phyloP scores from a whole-genome alignment of 2,797 vertebrate genomes.

The Sitta carolinensis region DNA sequence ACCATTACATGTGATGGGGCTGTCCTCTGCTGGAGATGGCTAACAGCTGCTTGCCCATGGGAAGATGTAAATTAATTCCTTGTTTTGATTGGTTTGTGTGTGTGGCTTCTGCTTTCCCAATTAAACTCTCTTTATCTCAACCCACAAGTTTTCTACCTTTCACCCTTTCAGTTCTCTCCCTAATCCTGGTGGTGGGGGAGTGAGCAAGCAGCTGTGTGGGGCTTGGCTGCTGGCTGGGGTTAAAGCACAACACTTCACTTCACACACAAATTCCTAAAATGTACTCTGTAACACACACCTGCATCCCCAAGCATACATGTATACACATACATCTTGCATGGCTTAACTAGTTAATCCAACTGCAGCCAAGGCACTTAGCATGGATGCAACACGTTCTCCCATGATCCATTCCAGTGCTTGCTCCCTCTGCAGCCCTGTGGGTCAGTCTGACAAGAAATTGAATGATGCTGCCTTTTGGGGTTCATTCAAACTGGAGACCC shows the following conservation, averaged over 20 bases:
- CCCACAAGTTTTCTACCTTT: accelerated
- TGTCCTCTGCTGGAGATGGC: not conserved
- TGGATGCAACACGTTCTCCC: not conserved
- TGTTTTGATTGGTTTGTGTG: not conserved
- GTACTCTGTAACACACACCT: not conserved
- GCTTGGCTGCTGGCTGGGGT: not conserved
- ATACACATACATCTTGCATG: not conserved
- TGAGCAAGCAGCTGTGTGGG: accelerated
- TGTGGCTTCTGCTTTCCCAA: not conserved
- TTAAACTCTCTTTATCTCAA: not conserved
- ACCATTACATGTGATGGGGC: accelerated
- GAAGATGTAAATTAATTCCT: not conserved
- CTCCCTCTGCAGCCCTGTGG: not conserved
- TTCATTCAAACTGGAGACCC: not conserved
- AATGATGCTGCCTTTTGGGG: not conserved
- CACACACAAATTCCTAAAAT: not conserved
- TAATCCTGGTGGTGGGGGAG: too few species aligned
- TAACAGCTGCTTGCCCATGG: not conserved
- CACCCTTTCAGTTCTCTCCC: not conserved
- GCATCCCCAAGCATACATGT: not conserved
- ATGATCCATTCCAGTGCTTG: accelerated
- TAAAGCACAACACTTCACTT: accelerated
- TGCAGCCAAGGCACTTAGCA: not conserved
- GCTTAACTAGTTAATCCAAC: not conserved
- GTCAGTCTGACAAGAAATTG: not conserved